Conservation (phyloP, 1,140 invertebrate genomes). For the Apis laboriosa region DNA sequence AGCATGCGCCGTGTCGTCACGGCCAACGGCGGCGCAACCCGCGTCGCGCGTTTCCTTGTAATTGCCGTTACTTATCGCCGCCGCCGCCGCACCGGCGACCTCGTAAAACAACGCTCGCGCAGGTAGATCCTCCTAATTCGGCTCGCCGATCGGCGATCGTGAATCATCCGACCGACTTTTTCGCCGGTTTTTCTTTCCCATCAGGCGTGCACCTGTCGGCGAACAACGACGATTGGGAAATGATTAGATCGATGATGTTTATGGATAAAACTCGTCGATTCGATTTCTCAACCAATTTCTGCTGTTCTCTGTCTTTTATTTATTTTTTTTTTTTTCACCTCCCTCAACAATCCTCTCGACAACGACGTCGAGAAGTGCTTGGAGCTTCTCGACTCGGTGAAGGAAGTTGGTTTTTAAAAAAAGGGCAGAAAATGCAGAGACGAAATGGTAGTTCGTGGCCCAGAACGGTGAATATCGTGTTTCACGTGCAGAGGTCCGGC, state of each 20-base stretch:
- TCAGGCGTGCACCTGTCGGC: constrained; percentile 1
- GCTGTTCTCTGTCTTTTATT: too few species aligned
- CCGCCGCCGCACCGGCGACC: constrained; percentile 42
- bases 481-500: constrained; percentile 49
- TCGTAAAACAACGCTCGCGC: constrained; percentile 56
- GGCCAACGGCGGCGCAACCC: constrained; percentile 47
- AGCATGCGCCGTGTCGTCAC: constrained; percentile 33
- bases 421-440: background rate
- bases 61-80: constrained; percentile 79
- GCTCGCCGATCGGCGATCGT: constrained; percentile 25
- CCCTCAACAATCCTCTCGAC: too few species aligned
- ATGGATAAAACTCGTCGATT: background rate
- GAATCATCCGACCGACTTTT: constrained; percentile 47
- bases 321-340: too few species aligned
- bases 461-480: constrained; percentile 61
- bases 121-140: constrained; percentile 70
- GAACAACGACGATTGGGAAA: background rate
- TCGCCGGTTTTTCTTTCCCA: constrained; percentile 11
- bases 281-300: background rate
- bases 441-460: constrained; percentile 32
- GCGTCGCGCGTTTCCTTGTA: constrained; percentile 77
- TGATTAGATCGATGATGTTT: background rate
- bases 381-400: too few species aligned
- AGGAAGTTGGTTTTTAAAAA: background rate
- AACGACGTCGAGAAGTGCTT: too few species aligned